phyloP scores from a whole-genome alignment of 2,797 vertebrate genomes.

The Dromococcyx pavoninus region DNA sequence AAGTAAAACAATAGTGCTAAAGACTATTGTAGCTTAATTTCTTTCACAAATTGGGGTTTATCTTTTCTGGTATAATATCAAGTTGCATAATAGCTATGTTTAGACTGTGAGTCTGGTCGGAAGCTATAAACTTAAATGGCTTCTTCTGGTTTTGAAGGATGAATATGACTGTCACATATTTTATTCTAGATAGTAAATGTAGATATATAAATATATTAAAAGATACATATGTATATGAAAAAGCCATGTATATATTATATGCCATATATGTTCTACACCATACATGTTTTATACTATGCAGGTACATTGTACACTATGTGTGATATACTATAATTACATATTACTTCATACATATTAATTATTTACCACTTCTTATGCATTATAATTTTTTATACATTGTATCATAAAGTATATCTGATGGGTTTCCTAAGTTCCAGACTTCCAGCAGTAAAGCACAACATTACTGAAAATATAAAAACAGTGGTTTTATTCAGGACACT shows the following conservation, averaged over 20 bases:
- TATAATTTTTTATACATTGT: background rate
- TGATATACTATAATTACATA: background rate
- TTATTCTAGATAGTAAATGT: background rate
- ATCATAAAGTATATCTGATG: background rate
- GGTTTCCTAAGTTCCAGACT: background rate
- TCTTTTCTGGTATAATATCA: background rate
- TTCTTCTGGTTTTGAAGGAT: background rate
- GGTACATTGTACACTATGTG: fast-evolving
- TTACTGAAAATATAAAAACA: background rate
- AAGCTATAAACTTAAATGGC: background rate
- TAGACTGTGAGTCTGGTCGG: background rate
- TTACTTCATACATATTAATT: background rate
- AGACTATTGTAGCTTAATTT: background rate
- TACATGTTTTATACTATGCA: background rate
- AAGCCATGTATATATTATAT: background rate
- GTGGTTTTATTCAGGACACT: background rate
- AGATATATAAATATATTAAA: background rate
- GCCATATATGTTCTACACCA: background rate
- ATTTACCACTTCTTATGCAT: background rate
- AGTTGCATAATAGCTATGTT: background rate
- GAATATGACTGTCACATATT: background rate
- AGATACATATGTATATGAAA: background rate
- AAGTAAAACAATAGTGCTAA: background rate
- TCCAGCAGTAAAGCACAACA: background rate
- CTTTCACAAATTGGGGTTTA: background rate